These are phyloP conservation scores for Potamarius usumacintae DNA, from an alignment of 2,113 vertebrate species.

Conservation along the genomic window DNA sequence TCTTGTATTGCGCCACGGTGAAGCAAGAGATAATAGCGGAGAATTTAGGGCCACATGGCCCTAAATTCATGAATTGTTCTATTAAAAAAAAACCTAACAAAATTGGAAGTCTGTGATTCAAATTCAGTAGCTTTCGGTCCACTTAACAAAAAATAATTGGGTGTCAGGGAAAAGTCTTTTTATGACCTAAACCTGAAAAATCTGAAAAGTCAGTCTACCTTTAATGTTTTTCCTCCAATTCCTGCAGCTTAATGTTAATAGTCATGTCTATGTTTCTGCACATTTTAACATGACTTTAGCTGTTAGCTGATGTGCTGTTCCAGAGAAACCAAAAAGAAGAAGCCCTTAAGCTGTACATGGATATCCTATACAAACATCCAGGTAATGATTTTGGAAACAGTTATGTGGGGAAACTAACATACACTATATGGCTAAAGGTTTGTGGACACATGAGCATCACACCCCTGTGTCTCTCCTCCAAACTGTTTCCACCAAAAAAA, in stretches of 20 bases:
- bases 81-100: no score
- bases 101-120: no score
- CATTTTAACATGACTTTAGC: slow-evolving; percentile 50
- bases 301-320: slow-evolving; percentile 71
- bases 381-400: slow-evolving; percentile 41
- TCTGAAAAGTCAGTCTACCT: no score
- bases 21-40: no score
- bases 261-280: neutral
- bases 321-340: slow-evolving; percentile 66
- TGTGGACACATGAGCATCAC: neutral
- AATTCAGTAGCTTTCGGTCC: no score
- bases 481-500: neutral
- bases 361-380: slow-evolving; percentile 64
- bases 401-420: neutral
- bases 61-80: no score
- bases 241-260: neutral
- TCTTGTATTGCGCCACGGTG: no score
- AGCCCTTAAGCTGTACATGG: slow-evolving; percentile 61
- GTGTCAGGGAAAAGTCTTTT: no score
- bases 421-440: neutral
- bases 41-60: no score
- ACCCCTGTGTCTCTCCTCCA: neutral
- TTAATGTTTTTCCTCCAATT: neutral
- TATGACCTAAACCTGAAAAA: no score
- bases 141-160: no score